A percentile compares a stretch with the other conserved stretches of the same genome.
phyloP scores from a whole-genome alignment of 1,140 invertebrate genomes.

The Aporrectodea caliginosa region DNA sequence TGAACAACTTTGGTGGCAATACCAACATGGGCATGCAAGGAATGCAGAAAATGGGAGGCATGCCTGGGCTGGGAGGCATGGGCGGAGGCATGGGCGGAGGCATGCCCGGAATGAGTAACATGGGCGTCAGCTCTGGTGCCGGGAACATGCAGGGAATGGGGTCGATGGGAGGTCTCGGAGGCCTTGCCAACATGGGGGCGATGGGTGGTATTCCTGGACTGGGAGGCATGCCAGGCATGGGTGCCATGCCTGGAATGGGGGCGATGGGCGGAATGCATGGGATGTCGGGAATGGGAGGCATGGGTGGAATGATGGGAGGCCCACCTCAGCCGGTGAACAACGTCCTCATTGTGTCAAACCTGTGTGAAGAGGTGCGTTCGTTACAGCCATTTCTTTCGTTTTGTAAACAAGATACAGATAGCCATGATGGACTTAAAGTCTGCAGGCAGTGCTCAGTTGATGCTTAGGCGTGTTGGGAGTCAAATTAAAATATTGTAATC shows the following conservation, averaged over 20 bases:
- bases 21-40: not conserved
- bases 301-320: conserved; percentile 4
- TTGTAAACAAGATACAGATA: too few relatives aligned
- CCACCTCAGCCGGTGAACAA: not conserved
- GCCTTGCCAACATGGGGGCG: not conserved
- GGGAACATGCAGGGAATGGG: not conserved
- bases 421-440: too few relatives aligned
- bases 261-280: not conserved
- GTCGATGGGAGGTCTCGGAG: not conserved
- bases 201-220: not conserved
- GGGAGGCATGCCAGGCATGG: not conserved
- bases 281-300: not conserved
- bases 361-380: conserved; percentile 53
- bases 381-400: too few relatives aligned
- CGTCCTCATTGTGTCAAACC: conserved; percentile 54
- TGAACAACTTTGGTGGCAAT: not conserved
- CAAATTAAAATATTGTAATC: too few relatives aligned
- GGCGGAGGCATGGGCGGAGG: not conserved
- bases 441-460: too few relatives aligned
- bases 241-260: conserved; percentile 9
- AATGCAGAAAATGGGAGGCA: not conserved
- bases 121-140: not conserved
- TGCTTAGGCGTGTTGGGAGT: too few relatives aligned
- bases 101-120: not conserved
- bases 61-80: not conserved